Evolutionary conservation across 2,888 invertebrate species (phyloP).

Genomic region (Microplitis manilae): DNA sequence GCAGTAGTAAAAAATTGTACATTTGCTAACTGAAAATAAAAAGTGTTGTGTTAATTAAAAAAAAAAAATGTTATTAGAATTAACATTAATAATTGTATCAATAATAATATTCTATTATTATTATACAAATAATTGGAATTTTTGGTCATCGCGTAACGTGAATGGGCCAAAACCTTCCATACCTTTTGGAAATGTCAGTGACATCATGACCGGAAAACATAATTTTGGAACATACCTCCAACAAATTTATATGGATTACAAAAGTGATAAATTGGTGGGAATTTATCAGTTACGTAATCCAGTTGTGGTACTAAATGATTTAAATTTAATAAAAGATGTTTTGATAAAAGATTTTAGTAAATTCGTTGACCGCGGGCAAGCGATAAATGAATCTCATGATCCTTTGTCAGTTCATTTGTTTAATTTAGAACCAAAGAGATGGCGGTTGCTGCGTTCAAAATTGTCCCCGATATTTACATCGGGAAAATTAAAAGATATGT

Average conservation of each 20-base stretch:
- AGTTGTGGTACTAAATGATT: slow-evolving; percentile 53
- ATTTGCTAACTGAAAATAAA: too few species aligned
- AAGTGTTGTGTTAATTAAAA: too few species aligned
- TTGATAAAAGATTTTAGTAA: slow-evolving; percentile 56
- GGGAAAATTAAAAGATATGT: slow-evolving; percentile 73
- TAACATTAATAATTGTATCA: not conserved
- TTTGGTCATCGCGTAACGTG: slow-evolving; percentile 70
- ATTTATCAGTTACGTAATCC: slow-evolving; percentile 52
- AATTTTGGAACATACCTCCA: slow-evolving; percentile 64
- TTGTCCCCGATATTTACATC: slow-evolving; percentile 72
- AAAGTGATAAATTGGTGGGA: slow-evolving; percentile 52
- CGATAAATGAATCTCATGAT: slow-evolving; percentile 53
- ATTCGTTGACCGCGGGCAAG: slow-evolving; percentile 54
- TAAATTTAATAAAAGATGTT: slow-evolving; percentile 56
- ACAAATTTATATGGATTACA: slow-evolving; percentile 51
- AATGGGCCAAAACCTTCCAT: slow-evolving; percentile 66
- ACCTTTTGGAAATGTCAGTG: slow-evolving; percentile 70
- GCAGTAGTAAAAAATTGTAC: too few species aligned
- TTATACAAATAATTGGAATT: slow-evolving; percentile 65
- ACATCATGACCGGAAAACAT: slow-evolving; percentile 61
- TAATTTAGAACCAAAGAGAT: slow-evolving; percentile 66
- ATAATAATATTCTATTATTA: slow-evolving; percentile 60
- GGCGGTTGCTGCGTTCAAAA: slow-evolving; percentile 71
- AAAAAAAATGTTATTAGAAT: not conserved
- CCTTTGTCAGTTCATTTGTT: slow-evolving; percentile 67